Conservation (phyloP, 2,888 invertebrate genomes). For the Spodoptera picta region DNA sequence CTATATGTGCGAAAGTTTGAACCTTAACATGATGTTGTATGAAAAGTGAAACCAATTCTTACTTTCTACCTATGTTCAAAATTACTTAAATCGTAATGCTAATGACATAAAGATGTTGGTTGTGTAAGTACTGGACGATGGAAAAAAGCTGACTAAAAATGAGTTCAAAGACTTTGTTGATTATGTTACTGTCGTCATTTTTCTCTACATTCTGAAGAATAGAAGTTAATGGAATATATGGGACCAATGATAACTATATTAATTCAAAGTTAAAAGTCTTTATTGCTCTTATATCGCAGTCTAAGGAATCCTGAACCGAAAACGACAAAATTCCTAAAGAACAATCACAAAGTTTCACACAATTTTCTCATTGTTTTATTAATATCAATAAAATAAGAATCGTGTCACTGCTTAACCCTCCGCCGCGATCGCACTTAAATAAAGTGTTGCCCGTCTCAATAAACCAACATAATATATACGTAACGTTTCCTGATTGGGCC, state of each 20-base stretch:
- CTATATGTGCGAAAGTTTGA: conserved; percentile 36
- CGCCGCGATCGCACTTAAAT: conserved; percentile 46
- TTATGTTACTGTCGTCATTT: too few species aligned
- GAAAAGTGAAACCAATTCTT: conserved; percentile 19
- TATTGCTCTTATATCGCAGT: too few species aligned
- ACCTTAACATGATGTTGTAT: conserved; percentile 17
- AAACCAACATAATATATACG: conserved; percentile 51
- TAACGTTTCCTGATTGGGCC: conserved; percentile 62
- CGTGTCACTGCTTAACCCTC: conserved; percentile 33
- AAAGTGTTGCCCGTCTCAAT: conserved; percentile 49
- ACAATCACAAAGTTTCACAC: conserved; percentile 7
- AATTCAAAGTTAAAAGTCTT: too few species aligned
- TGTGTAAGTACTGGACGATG: too few species aligned
- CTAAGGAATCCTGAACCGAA: too few species aligned
- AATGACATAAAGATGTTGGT: neutral
- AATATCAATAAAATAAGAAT: conserved; percentile 15
- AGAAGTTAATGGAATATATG: neutral
- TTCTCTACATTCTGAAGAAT: too few species aligned
- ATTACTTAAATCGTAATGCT: neutral
- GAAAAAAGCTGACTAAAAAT: neutral
- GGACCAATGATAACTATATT: neutral
- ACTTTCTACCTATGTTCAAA: conserved; percentile 22
- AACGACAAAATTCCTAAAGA: too few species aligned
- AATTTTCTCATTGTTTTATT: conserved; percentile 28
- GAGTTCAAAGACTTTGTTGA: too few species aligned